Evolutionary conservation across 2,888 invertebrate genomes (phyloP).

Genomic region (Cybosia mesomella): DNA sequence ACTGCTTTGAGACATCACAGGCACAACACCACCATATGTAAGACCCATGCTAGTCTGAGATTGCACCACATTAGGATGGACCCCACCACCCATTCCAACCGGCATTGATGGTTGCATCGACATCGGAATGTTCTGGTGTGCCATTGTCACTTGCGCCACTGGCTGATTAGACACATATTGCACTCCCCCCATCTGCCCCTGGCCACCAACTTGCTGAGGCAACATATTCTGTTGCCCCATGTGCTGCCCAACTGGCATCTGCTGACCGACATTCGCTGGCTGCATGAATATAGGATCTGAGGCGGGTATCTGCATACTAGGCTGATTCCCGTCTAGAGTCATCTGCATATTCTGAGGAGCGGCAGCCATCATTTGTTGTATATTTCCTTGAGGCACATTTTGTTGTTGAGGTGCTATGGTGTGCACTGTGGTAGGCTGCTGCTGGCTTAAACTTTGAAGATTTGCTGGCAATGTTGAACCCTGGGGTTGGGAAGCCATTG

Average conservation of each 20-base stretch:
- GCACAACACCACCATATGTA: slow-evolving; percentile 79
- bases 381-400: slow-evolving; percentile 86
- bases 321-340: slow-evolving; percentile 86
- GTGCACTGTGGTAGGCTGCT: slow-evolving; percentile 78
- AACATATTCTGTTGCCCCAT: slow-evolving; percentile 82
- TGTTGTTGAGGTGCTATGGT: slow-evolving; percentile 83
- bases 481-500: slow-evolving; percentile 82
- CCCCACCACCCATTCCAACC: slow-evolving; percentile 78
- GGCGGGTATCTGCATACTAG: slow-evolving; percentile 85
- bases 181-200: slow-evolving; percentile 78
- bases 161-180: slow-evolving; percentile 79
- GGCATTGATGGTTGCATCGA: slow-evolving; percentile 84
- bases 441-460: slow-evolving; percentile 85
- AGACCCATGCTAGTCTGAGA: slow-evolving; percentile 83
- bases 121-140: slow-evolving; percentile 85
- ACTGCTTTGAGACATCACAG: slow-evolving; percentile 85
- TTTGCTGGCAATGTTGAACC: slow-evolving; percentile 88
- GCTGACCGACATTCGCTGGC: slow-evolving; percentile 76
- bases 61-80: slow-evolving; percentile 82
- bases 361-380: slow-evolving; percentile 87
- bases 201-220: slow-evolving; percentile 79
- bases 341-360: slow-evolving; percentile 85
- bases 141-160: slow-evolving; percentile 77
- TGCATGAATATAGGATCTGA: slow-evolving; percentile 85
- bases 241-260: slow-evolving; percentile 79